Evolutionary conservation across 1,140 invertebrate species (phyloP), one percentile per base, ranked within the genome.

Genomic region (Pantala flavescens): DNA sequence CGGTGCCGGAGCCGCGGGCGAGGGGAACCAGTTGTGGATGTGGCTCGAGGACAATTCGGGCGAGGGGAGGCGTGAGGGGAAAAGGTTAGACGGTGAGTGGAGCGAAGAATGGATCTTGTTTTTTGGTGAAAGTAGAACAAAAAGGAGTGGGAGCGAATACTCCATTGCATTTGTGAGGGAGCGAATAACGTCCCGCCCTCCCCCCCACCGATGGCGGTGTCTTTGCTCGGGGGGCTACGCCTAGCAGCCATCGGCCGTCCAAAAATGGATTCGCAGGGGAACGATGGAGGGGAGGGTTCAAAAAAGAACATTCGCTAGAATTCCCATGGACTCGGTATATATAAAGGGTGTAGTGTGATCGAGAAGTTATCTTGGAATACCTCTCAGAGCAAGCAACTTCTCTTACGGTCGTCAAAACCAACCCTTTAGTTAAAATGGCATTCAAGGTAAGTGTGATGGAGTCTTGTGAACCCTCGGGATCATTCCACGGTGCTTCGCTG

Each of bases 361-460:
- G 49, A 63, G n/a, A 3, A 63, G 49, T 63, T 21, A 63, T 63
- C 49, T 63, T 63, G 49, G 49, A 63, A 63, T 19, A 63, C 14
- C 16, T 19, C 14, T 21, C 16, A 63, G 49, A 63, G 49, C n/a
- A 63, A 63, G 12, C 49, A 63, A 63, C 16, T 63, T 14, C 49
- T 63, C n/a, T 63, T 19, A 21, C 49, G n/a, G 49, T 63, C 49
- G 49, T 63, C 49, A 63, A 14, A 21, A 63, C 49, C 49, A 63
- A 63, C 3, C 14, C 49, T 63, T 63, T 21, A 16, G 14, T 63
- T 21, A 24, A 3, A 72, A 72, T 72, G 71, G 71, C 71, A 14
- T 72, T 72, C 71, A 72, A 72, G 71, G 71, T 72, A 72, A 72
- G 71, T 70, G 28, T 36, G 28, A 9, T 36, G 49, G 16, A 21